A percentile compares a stretch with the other conserved stretches of the same genome.
Conservation (phyloP, 1,140 invertebrate species). For the Cyrtorhinus lividipennis region DNA sequence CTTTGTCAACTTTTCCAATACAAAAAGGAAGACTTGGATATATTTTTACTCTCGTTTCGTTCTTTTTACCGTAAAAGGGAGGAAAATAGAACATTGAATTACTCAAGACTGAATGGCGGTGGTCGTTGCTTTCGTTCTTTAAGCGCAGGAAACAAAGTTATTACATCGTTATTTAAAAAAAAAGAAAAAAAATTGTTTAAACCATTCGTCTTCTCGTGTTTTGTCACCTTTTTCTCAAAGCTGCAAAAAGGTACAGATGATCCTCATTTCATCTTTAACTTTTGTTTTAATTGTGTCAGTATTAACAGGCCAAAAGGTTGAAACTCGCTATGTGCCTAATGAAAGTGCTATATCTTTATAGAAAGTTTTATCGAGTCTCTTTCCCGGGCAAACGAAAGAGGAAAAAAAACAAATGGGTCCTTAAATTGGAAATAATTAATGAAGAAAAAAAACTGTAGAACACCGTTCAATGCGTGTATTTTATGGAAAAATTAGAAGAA, state of each 20-base stretch:
- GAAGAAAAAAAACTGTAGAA: neutral
- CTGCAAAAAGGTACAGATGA: neutral
- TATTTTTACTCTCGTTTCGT: conserved; percentile 3
- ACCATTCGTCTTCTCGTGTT: neutral
- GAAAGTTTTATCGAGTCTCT: neutral
- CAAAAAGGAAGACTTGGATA: too few species aligned
- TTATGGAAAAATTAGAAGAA: neutral
- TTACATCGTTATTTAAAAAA: conserved; percentile 15
- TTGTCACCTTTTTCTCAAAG: neutral
- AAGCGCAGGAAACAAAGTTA: conserved; percentile 18
- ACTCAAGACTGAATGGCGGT: conserved; percentile 20
- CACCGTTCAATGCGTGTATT: neutral
- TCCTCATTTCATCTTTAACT: neutral
- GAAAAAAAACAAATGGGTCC: too few species aligned
- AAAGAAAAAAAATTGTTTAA: neutral
- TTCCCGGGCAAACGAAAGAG: neutral
- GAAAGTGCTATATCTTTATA: conserved; percentile 18
- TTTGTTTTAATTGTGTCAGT: conserved; percentile 19
- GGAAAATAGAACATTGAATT: conserved; percentile 11
- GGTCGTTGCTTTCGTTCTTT: too few species aligned
- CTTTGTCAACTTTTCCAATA: neutral
- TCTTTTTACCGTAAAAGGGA: neutral
- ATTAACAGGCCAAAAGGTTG: conserved; percentile 21
- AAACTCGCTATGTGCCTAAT: conserved; percentile 20
- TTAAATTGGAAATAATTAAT: neutral